These are phyloP conservation scores for Lethrus apterus DNA, from an alignment of 1,140 invertebrate genomes.

Conservation along the genomic window DNA sequence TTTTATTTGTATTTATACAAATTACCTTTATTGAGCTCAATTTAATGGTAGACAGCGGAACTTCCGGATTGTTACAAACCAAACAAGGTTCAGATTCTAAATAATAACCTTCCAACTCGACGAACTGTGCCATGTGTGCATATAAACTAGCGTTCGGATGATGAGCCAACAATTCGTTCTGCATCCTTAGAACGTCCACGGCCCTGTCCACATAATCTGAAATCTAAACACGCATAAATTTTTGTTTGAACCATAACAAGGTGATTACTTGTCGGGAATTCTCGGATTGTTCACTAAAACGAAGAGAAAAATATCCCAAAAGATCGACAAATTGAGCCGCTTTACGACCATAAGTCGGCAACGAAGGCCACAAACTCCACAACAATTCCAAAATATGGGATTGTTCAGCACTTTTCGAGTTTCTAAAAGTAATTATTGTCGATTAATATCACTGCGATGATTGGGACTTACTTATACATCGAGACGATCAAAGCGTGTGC, in stretches of 20 bases:
- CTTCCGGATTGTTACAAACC: slow-evolving; percentile 96
- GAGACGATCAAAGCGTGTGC: slow-evolving; percentile 83
- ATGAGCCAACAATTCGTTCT: slow-evolving; percentile 80
- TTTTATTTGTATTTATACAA: slow-evolving; percentile 34
- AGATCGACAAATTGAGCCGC: slow-evolving; percentile 95
- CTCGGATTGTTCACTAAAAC: slow-evolving; percentile 30
- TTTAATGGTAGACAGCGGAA: slow-evolving; percentile 86
- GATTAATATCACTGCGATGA: slow-evolving; percentile 3
- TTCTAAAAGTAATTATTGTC: slow-evolving; percentile 41
- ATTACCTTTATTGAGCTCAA: slow-evolving; percentile 76
- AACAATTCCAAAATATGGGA: slow-evolving; percentile 72
- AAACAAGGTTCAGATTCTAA: slow-evolving; percentile 94
- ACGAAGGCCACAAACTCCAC: slow-evolving; percentile 85
- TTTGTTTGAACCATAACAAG: background rate
- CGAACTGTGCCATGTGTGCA: slow-evolving; percentile 81
- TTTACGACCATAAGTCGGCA: slow-evolving; percentile 86
- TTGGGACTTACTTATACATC: slow-evolving; percentile 64
- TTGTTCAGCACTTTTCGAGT: slow-evolving; percentile 70
- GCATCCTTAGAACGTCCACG: slow-evolving; percentile 72
- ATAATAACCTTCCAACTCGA: slow-evolving; percentile 94
- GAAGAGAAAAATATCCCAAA: slow-evolving; percentile 65
- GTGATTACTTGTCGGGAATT: slow-evolving; percentile 14
- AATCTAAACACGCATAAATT: slow-evolving; percentile 43
- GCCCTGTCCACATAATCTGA: slow-evolving; percentile 78
- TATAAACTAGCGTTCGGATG: slow-evolving; percentile 94